phyloP scores from a whole-genome alignment of 2,888 invertebrate species.

The Rhynchonema sp. region DNA sequence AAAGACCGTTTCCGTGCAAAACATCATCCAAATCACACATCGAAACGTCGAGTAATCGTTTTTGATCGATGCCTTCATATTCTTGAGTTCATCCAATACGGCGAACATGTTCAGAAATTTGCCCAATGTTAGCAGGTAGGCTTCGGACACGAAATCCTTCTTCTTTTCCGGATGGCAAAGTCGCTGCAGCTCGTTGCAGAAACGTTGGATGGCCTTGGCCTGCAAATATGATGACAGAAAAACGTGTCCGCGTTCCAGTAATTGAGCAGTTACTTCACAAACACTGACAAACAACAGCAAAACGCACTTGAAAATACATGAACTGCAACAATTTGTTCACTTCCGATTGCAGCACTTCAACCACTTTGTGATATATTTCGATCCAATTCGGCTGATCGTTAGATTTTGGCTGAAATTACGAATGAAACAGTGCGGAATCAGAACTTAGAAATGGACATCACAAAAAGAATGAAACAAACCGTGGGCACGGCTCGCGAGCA shows the following conservation, averaged over 20 bases:
- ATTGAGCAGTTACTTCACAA: background rate
- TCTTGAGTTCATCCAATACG: constrained; percentile 92
- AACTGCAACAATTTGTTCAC: constrained; percentile 85
- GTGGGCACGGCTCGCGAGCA: constrained; percentile 85
- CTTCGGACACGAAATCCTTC: constrained; percentile 92
- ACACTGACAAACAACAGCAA: background rate
- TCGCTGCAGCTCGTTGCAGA: constrained; percentile 81
- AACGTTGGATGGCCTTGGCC: constrained; percentile 73
- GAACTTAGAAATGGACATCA: background rate
- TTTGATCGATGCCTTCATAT: constrained; percentile 98
- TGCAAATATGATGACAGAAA: constrained; percentile 38
- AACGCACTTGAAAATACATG: constrained; percentile 78
- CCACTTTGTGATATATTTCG: constrained; percentile 92
- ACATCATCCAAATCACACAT: background rate
- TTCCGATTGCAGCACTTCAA: constrained; percentile 87
- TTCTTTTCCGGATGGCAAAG: constrained; percentile 89
- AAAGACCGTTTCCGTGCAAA: background rate
- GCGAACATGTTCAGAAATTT: constrained; percentile 99
- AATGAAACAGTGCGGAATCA: background rate
- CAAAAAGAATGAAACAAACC: constrained; percentile 18
- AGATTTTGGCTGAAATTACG: constrained; percentile 55
- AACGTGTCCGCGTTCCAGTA: background rate
- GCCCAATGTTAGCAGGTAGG: constrained; percentile 81
- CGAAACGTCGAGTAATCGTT: constrained; percentile 97
- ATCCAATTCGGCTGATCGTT: constrained; percentile 95